Base-by-base conservation (phyloP, 2,113 vertebrate species). In the Phaethornis superciliosus region DNA sequence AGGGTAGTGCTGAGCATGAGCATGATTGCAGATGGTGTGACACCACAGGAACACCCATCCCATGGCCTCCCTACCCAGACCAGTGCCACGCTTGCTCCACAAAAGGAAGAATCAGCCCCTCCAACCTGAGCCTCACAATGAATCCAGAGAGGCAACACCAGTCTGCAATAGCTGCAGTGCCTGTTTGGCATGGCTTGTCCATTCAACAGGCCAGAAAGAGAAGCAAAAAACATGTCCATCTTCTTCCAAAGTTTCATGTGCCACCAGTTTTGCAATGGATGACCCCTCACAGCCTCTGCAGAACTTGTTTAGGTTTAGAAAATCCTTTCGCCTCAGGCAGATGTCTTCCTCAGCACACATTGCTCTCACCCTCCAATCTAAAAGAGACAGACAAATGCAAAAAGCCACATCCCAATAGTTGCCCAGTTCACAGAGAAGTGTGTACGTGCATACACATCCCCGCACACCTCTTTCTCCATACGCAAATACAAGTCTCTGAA, bases 391-490 rank as follows among this genome's bases (percentile, higher is more conserved):
- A 72, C 44, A 37, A 84, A 67, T 0, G 2, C 44, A 64, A 91
- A 74, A 91, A 74, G 42, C 37, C 60, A 62, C 6, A 55, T 47
- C 17, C 11, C 4, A 2, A 4, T 5, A 23, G 35, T 63, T 58
- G 12, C 12, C 46, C 0, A 0, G 15, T 40, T 82, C n/a, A 58
- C 51, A 65, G 46, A 35, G 2, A 64, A n/a, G 24, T 4, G 8
- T 0, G 1, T 16, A 47, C 37, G 10, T 27, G 24, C 17, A 33
- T 19, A 55, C 0, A 0, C 30, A 32, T 54, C 28, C 28, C 30
- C 4, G 3, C 20, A 26, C 9, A 6, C 9, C 47, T 74, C 32
- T 72, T 52, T 81, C 81, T 75, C 85, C 69, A 46, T 47, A 46
- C 40, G 71, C 12, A 64, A 44, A 69, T 26, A 58, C 18, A 80